phyloP scores from a whole-genome alignment of 2,888 invertebrate genomes.

The Saturnia pavonia region DNA sequence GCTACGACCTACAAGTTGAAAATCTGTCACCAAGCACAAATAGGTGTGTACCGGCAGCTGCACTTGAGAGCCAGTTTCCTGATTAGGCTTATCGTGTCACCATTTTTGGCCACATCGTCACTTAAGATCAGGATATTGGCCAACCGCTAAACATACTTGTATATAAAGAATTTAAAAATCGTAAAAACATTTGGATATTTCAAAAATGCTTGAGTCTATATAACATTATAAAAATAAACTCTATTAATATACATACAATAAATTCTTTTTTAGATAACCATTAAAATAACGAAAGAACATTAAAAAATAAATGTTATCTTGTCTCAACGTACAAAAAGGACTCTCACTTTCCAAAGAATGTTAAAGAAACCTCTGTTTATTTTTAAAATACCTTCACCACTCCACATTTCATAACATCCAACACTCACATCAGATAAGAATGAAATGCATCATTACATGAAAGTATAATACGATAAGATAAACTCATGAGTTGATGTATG shows the following conservation, averaged over 20 bases:
- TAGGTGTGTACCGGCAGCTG: too few relatives aligned
- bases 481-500: conserved; percentile 18
- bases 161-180: too few relatives aligned
- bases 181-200: not conserved
- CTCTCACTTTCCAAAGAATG: conserved; percentile 8
- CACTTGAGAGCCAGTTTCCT: too few relatives aligned
- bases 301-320: conserved; percentile 7
- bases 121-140: too few relatives aligned
- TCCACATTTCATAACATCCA: conserved; percentile 15
- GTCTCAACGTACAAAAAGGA: not conserved
- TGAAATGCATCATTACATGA: conserved; percentile 19
- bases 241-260: too few relatives aligned
- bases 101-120: too few relatives aligned
- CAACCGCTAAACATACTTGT: too few relatives aligned
- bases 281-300: conserved; percentile 1
- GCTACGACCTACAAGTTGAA: too few relatives aligned
- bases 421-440: conserved; percentile 19
- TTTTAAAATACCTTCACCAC: conserved; percentile 12
- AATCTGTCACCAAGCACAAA: too few relatives aligned
- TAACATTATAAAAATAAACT: too few relatives aligned
- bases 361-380: conserved; percentile 9
- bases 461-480: conserved; percentile 21
- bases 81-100: too few relatives aligned
- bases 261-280: not conserved
- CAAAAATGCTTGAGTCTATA: not conserved